phyloP scores from a whole-genome alignment of 2,113 vertebrate species.

The Jacana jacana region DNA sequence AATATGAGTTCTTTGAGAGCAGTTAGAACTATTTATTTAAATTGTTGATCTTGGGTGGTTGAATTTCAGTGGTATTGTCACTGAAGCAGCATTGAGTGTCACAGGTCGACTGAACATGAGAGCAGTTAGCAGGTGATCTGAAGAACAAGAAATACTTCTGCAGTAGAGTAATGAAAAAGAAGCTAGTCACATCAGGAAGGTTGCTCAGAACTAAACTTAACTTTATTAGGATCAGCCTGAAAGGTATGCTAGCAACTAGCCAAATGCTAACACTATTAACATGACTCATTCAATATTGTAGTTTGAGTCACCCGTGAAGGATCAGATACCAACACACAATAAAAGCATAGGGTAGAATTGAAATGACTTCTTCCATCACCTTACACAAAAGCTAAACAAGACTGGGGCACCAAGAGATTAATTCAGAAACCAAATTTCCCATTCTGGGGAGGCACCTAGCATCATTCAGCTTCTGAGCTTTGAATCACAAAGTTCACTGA shows the following conservation, averaged over 20 bases:
- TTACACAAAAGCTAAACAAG: not conserved
- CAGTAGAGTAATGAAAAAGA: not conserved
- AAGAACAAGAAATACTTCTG: not conserved
- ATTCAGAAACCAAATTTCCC: not conserved
- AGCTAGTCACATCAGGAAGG: not conserved
- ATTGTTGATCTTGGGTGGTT: not conserved
- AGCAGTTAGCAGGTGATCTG: not conserved
- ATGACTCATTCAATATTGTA: not conserved
- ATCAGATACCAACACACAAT: not conserved
- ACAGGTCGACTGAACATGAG: not conserved
- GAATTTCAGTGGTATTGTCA: not conserved
- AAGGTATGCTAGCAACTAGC: not conserved
- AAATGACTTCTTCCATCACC: not conserved
- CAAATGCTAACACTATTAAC: not conserved
- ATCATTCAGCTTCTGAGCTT: not conserved
- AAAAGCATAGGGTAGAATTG: not conserved
- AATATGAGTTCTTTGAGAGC: not conserved
- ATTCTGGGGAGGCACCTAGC: not conserved
- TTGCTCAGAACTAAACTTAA: not conserved
- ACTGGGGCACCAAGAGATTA: not conserved
- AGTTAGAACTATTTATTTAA: conserved; percentile 21
- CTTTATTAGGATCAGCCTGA: not conserved
- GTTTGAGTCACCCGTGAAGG: not conserved
- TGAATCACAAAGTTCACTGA: not conserved
- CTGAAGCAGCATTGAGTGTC: not conserved